phyloP scores from a whole-genome alignment of 2,113 vertebrate genomes.

The Cnemophilus loriae region DNA sequence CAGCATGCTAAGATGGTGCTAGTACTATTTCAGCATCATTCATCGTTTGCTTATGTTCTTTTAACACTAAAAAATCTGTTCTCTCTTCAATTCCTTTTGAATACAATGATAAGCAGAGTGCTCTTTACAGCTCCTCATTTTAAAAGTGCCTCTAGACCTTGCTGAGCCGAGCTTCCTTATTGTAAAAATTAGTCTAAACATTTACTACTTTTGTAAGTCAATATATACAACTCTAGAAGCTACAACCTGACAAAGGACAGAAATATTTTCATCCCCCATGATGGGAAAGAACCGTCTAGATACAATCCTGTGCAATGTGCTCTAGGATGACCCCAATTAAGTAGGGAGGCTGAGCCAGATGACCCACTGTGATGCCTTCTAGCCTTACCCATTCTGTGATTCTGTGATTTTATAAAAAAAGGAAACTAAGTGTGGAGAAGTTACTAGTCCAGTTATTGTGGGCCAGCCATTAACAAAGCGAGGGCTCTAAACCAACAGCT shows the following conservation, averaged over 20 bases:
- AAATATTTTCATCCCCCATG: neutral
- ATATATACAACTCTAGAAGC: neutral
- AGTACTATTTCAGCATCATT: neutral
- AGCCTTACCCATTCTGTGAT: neutral
- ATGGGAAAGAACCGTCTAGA: rapidly evolving
- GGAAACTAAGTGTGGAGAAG: neutral
- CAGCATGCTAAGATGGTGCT: neutral
- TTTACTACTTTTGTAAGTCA: neutral
- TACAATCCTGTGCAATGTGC: neutral
- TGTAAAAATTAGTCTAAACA: neutral
- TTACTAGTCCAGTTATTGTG: neutral
- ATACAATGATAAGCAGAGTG: neutral
- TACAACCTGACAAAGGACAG: neutral
- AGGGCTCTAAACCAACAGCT: neutral
- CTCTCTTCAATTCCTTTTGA: neutral
- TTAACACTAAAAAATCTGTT: neutral
- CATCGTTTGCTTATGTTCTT: neutral
- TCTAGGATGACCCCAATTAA: neutral
- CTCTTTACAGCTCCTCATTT: neutral
- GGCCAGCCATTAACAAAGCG: neutral
- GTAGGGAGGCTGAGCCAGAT: neutral
- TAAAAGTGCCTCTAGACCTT: neutral
- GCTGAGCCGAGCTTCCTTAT: neutral
- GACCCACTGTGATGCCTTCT: neutral
- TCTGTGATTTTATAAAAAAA: neutral